Evolutionary conservation across 2,113 vertebrate genomes (phyloP).

Genomic region (Tetraodon nigroviridis): DNA sequence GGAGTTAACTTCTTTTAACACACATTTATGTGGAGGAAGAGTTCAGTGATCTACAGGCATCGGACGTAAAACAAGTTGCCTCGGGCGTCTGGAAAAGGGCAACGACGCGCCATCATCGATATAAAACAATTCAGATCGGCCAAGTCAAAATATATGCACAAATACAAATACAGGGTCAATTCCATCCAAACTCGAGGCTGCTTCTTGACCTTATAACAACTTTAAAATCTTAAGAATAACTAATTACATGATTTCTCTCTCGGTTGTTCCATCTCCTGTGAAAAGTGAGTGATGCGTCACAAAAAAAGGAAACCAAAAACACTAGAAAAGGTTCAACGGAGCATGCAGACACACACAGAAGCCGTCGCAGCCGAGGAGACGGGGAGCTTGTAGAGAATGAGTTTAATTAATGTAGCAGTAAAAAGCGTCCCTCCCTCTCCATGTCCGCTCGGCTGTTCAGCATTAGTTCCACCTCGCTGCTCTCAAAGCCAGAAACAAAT

Average conservation of each 20-base stretch:
- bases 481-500: constrained; percentile 71
- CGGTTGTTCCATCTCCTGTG: not conserved
- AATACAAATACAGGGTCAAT: too few species aligned
- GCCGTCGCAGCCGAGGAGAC: constrained; percentile 36
- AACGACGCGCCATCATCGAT: too few species aligned
- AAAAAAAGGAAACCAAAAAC: constrained; percentile 18
- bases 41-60: too few species aligned
- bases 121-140: too few species aligned
- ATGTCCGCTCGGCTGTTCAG: constrained; percentile 64
- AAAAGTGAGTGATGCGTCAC: constrained; percentile 7
- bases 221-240: not conserved
- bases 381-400: constrained; percentile 60
- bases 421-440: constrained; percentile 72
- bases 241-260: not conserved
- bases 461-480: constrained; percentile 80
- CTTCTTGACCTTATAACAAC: not conserved
- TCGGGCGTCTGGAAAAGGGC: too few species aligned
- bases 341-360: constrained; percentile 9
- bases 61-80: too few species aligned
- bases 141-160: too few species aligned
- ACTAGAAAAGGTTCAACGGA: constrained; percentile 48
- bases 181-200: too few species aligned
- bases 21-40: too few species aligned
- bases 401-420: constrained; percentile 88
- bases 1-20: too few species aligned